These are phyloP conservation scores for Lepidurus apus DNA, from an alignment of 1,140 invertebrate species.

Conservation along the genomic window DNA sequence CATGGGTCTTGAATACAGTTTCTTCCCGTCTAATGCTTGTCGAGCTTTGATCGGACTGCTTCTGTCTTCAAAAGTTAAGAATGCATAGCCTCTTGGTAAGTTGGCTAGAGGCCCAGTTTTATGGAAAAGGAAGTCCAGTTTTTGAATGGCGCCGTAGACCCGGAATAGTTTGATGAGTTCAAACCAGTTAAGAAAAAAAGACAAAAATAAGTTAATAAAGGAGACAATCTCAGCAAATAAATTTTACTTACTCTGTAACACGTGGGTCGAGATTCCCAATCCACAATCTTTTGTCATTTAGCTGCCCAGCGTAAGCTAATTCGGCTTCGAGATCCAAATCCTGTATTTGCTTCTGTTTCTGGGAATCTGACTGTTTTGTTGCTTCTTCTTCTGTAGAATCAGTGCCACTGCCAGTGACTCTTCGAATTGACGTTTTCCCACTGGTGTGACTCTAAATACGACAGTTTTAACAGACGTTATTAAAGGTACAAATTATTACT, in stretches of 20 bases:
- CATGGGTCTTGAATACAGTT: constrained; percentile 65
- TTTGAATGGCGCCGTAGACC: constrained; percentile 83
- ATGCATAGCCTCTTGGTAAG: constrained; percentile 86
- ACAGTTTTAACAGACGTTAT: too few species aligned
- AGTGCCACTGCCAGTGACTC: too few species aligned
- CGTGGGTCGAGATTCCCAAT: constrained; percentile 80
- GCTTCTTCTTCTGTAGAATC: not conserved
- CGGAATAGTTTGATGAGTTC: constrained; percentile 89
- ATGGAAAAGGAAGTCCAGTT: constrained; percentile 91
- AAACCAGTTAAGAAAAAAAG: constrained; percentile 64
- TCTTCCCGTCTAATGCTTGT: constrained; percentile 64
- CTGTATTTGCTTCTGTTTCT: not conserved
- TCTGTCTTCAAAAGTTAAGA: constrained; percentile 70
- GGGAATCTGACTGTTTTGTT: not conserved
- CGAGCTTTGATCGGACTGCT: constrained; percentile 62
- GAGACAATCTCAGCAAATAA: constrained; percentile 27
- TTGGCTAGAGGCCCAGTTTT: constrained; percentile 78
- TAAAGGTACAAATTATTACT: not conserved
- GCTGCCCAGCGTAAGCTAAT: not conserved
- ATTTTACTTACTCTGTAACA: constrained; percentile 82
- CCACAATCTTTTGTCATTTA: constrained; percentile 67
- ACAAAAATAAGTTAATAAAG: constrained; percentile 33
- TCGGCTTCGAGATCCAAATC: not conserved
- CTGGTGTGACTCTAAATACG: not conserved
- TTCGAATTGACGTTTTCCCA: not conserved